phyloP scores from a whole-genome alignment of 2,888 invertebrate genomes.

The Trichacis sp. region DNA sequence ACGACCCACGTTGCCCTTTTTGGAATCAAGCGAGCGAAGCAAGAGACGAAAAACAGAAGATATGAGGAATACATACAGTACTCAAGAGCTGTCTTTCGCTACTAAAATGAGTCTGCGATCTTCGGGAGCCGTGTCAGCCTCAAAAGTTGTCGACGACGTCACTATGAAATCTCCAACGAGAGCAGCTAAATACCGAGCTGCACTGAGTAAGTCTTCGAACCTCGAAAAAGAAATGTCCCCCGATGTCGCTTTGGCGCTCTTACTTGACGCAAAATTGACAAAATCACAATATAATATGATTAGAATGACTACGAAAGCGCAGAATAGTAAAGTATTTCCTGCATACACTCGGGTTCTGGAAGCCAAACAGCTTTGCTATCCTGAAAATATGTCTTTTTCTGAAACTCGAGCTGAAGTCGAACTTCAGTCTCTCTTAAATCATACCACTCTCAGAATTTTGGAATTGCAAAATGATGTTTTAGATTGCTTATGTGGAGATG shows the following conservation, averaged over 20 bases:
- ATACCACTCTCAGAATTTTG: conserved; percentile 25
- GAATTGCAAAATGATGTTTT: background rate
- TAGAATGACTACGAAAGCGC: background rate
- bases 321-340: background rate
- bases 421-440: conserved; percentile 39
- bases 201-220: background rate
- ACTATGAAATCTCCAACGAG: conserved; percentile 1
- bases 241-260: background rate
- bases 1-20: background rate
- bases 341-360: conserved; percentile 14
- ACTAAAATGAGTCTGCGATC: background rate
- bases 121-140: background rate
- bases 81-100: conserved; percentile 2
- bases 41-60: background rate
- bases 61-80: background rate
- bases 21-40: background rate
- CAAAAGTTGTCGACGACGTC: background rate
- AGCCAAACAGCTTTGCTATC: too few relatives aligned
- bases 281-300: background rate
- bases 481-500: background rate
- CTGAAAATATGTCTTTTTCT: conserved; percentile 25
- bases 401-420: conserved; percentile 39
- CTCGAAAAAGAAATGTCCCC: background rate
- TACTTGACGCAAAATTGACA: conserved; percentile 2
- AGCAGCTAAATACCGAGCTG: background rate